Evolutionary conservation across 2,113 vertebrate species (phyloP).

Genomic region (Coptodon rendalli): DNA sequence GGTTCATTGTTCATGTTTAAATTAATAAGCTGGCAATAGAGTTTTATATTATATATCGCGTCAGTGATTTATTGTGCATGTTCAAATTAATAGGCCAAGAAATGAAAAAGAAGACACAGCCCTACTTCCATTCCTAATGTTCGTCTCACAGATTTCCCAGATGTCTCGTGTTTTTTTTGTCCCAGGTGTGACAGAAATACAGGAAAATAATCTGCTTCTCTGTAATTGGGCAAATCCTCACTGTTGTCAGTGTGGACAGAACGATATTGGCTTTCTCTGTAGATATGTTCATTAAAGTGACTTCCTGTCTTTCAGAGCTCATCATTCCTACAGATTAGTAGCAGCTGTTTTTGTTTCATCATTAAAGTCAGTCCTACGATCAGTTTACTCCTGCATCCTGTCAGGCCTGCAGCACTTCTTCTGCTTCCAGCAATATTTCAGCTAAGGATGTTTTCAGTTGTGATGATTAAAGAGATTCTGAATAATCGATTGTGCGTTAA

Average conservation of each 20-base stretch:
- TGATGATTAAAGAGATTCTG: background rate
- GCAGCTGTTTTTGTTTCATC: constrained; percentile 27
- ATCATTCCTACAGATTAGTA: constrained; percentile 17
- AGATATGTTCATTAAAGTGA: constrained; percentile 19
- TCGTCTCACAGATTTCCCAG: background rate
- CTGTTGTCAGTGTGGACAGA: constrained; percentile 1
- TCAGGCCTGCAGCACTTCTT: constrained; percentile 31
- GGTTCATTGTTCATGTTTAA: background rate
- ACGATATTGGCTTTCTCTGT: background rate
- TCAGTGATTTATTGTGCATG: background rate
- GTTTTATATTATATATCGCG: background rate
- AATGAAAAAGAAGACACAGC: background rate
- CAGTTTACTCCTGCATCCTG: constrained; percentile 16
- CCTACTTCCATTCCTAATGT: background rate
- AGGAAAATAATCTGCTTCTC: background rate
- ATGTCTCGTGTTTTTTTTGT: background rate
- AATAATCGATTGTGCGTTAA: background rate
- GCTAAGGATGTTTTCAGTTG: background rate
- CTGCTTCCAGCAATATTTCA: background rate
- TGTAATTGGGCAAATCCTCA: constrained; percentile 10
- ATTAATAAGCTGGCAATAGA: background rate
- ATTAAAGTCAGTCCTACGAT: background rate
- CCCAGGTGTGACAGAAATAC: background rate
- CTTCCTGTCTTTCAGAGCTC: constrained; percentile 5
- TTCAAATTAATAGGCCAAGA: constrained; percentile 6